Evolutionary conservation across 1,140 invertebrate species (phyloP).

Genomic region (Euborellia annulipes): DNA sequence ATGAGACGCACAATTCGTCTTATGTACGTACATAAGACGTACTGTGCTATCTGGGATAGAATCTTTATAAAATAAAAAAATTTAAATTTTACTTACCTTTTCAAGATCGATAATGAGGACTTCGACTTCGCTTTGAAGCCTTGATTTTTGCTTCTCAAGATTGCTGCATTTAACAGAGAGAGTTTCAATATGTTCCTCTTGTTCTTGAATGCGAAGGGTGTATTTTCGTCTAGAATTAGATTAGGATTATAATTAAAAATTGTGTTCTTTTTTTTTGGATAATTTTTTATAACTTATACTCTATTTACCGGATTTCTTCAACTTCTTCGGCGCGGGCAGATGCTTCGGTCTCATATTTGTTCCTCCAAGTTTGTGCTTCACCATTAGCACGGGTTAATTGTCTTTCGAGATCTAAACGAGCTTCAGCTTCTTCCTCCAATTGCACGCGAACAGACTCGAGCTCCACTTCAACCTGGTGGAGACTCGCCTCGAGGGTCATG

Average conservation of each 20-base stretch:
- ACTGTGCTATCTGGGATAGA: too few relatives aligned
- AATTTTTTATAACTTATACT: background rate
- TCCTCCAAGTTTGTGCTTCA: slow-evolving; percentile 73
- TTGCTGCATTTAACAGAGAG: slow-evolving; percentile 83
- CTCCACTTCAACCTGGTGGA: slow-evolving; percentile 83
- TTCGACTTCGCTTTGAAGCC: slow-evolving; percentile 89
- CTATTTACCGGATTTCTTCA: slow-evolving; percentile 60
- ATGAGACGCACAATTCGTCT: too few relatives aligned
- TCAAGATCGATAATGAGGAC: slow-evolving; percentile 94
- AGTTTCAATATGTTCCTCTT: slow-evolving; percentile 88
- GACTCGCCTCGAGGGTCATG: slow-evolving; percentile 66
- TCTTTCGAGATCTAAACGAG: slow-evolving; percentile 83
- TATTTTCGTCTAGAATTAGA: slow-evolving; percentile 56
- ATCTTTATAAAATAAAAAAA: background rate
- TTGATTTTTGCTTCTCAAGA: slow-evolving; percentile 88
- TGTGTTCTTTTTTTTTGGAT: background rate
- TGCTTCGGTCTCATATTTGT: slow-evolving; percentile 84
- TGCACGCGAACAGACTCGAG: slow-evolving; percentile 83
- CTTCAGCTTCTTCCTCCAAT: slow-evolving; percentile 89
- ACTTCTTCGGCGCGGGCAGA: slow-evolving; percentile 81
- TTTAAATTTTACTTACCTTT: slow-evolving; percentile 43
- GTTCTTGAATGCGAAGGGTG: slow-evolving; percentile 77
- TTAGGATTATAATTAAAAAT: slow-evolving; percentile 1
- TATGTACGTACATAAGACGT: too few relatives aligned
- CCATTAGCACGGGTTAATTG: slow-evolving; percentile 84